Base-by-base conservation (phyloP, 2,113 vertebrate genomes). In the Etheostoma spectabile region DNA sequence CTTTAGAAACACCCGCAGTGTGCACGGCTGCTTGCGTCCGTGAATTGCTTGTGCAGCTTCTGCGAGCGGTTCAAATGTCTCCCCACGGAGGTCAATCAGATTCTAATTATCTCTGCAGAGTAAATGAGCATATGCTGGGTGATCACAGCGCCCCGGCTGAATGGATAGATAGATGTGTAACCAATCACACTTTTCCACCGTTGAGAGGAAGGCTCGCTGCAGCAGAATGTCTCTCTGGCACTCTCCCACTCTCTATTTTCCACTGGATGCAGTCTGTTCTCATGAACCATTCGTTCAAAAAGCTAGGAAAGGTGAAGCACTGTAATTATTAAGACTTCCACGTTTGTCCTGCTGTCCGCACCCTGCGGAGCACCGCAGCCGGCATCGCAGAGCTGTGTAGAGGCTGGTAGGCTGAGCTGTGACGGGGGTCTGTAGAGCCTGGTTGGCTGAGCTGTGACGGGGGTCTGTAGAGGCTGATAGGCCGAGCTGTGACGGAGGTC, bases 71-170 rank as follows among this genome's bases (percentile, higher is more conserved):
- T 86, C 85, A 90, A 87, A 89, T 27, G 87, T 90, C 85, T 88
- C 86, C 85, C 81, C 24, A 35, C 59, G 85, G 78, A 87, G 88
- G 88, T 91, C 86, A 88, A 85, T 89, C 86, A 84, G 89, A 87
- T 90, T 92, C 82, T 89, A 93, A 94, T 94, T 93, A 91, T 88
- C 86, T 86, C 86, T 46, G 91, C 87, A 75, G 84, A 92, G 79
- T 90, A 90, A 93, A 93, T 91, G 93, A 94, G 90, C 86, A 91
- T 87, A 83, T 77, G 79, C 89, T 35, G 38, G 85, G 81, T 85
- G 84, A 92, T 89, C 89, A 82, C 71, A 84, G 87, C 38, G 57
- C 70, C 85, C 79, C 59, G 76, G 86, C 80, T 88, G 74, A 76
- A 77, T 71, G 84, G 35, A 42, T 42, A 42, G 38, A 42, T 42